phyloP scores from a whole-genome alignment of 1,140 invertebrate genomes.

The Aphelenchoides avenae region DNA sequence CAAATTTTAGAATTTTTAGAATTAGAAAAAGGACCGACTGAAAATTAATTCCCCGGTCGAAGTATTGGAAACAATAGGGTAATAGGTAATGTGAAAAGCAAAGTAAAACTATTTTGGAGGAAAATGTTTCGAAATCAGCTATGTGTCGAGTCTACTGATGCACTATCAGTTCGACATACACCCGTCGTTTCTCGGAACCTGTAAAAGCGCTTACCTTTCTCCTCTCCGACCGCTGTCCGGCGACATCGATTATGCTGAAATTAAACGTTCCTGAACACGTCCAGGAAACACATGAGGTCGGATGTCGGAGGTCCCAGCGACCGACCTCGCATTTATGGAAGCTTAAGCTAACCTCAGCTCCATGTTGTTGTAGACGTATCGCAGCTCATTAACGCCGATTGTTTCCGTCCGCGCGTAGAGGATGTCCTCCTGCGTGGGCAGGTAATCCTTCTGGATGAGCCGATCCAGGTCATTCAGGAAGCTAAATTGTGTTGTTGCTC shows the following conservation, averaged over 20 bases:
- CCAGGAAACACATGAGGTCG: background rate
- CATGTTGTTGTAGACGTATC: conserved; percentile 21
- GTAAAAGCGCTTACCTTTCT: conserved; percentile 70
- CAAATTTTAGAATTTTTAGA: too few relatives aligned
- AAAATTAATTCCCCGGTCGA: too few relatives aligned
- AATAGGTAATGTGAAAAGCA: too few relatives aligned
- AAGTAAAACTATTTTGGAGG: too few relatives aligned
- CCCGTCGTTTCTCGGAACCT: too few relatives aligned
- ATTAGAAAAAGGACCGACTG: too few relatives aligned
- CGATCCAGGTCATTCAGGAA: conserved; percentile 91
- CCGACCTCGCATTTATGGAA: background rate
- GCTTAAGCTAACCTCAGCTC: conserved; percentile 29
- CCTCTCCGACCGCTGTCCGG: conserved; percentile 73
- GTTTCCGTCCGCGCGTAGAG: conserved; percentile 22
- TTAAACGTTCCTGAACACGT: conserved; percentile 39
- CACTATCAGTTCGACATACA: too few relatives aligned
- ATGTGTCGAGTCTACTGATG: too few relatives aligned
- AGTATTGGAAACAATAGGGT: too few relatives aligned
- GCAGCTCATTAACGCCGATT: conserved; percentile 23
- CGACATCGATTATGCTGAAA: conserved; percentile 61
- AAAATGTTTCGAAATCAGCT: too few relatives aligned
- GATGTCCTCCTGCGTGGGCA: conserved; percentile 69
- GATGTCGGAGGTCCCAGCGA: too few relatives aligned
- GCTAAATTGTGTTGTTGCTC: too few relatives aligned
- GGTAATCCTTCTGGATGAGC: conserved; percentile 80